phyloP scores from a whole-genome alignment of 1,140 invertebrate species.

The Bombyx mandarina region DNA sequence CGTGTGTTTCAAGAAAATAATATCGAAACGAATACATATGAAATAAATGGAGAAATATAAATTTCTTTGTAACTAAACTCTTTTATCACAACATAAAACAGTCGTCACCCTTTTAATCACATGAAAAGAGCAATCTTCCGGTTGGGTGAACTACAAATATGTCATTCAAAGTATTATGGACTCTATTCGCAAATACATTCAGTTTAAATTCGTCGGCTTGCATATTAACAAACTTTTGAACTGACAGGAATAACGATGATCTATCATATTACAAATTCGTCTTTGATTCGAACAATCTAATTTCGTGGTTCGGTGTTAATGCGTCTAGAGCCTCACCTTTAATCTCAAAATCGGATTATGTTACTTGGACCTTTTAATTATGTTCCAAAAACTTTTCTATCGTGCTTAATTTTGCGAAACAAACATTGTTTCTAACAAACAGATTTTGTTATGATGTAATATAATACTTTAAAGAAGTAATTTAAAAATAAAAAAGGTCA shows the following conservation, averaged over 20 bases:
- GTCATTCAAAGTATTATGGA: constrained; percentile 13
- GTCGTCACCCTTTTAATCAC: constrained; percentile 69
- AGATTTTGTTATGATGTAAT: too few relatives aligned
- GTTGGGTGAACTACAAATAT: constrained; percentile 34
- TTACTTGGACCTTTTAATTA: constrained; percentile 10
- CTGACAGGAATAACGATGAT: constrained; percentile 50
- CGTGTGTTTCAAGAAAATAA: neutral
- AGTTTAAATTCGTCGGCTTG: constrained; percentile 15
- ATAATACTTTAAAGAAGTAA: too few relatives aligned
- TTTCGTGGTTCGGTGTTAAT: constrained; percentile 40
- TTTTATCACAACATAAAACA: constrained; percentile 66
- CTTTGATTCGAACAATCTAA: constrained; percentile 63
- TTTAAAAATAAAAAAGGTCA: too few relatives aligned
- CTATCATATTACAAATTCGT: constrained; percentile 66
- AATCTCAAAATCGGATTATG: constrained; percentile 27
- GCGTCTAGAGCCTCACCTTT: constrained; percentile 27
- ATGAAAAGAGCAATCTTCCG: constrained; percentile 67
- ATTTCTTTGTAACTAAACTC: constrained; percentile 39
- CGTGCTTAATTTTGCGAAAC: too few relatives aligned
- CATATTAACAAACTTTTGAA: constrained; percentile 44
- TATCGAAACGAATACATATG: constrained; percentile 1
- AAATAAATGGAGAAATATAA: constrained; percentile 22
- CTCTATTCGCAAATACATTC: constrained; percentile 20
- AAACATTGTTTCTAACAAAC: too few relatives aligned
- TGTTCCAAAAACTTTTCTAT: too few relatives aligned